phyloP scores from a whole-genome alignment of 2,797 vertebrate genomes.

The Diceros bicornis region DNA sequence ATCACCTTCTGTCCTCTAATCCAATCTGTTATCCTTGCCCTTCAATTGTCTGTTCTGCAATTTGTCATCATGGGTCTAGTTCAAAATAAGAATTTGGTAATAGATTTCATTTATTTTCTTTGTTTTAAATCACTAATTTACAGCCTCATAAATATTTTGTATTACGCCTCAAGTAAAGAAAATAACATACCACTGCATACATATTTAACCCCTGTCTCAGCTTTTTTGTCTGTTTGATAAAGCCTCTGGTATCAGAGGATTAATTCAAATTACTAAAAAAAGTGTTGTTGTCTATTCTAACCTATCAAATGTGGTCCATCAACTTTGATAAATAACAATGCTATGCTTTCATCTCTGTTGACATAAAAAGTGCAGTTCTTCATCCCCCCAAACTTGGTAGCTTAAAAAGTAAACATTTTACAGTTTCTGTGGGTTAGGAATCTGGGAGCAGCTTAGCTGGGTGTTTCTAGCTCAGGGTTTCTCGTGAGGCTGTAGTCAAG shows the following conservation, averaged over 20 bases:
- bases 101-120: background rate
- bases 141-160: constrained; percentile 37
- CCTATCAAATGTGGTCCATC: background rate
- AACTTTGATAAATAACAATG: background rate
- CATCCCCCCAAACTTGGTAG: background rate
- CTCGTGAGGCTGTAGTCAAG: background rate
- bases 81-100: constrained; percentile 18
- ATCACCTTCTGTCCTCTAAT: constrained; percentile 6
- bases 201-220: background rate
- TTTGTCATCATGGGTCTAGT: constrained; percentile 35
- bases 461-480: background rate
- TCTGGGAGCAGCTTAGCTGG: background rate
- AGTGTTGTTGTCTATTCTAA: background rate
- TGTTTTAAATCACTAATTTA: constrained; percentile 46
- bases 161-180: constrained; percentile 15
- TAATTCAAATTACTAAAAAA: background rate
- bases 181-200: background rate
- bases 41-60: background rate
- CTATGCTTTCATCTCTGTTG: background rate
- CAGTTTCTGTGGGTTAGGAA: background rate
- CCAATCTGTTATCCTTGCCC: constrained; percentile 44
- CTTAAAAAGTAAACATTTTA: background rate
- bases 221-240: constrained; percentile 1
- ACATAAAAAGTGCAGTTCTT: background rate
- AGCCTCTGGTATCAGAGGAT: background rate